Conservation (phyloP, 2,113 vertebrate species). For the Nothobranchius furzeri region DNA sequence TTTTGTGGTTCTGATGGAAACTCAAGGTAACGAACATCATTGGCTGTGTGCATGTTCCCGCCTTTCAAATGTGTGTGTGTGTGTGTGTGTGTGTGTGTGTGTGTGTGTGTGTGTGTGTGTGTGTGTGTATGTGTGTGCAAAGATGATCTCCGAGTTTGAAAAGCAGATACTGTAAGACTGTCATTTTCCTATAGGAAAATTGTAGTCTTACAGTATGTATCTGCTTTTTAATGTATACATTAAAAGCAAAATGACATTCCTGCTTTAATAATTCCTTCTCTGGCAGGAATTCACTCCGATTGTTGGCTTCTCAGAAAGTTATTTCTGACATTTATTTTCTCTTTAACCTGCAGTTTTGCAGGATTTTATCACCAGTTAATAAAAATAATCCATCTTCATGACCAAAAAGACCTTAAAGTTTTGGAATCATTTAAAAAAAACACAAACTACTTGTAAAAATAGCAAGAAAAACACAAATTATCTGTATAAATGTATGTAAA, state of each 20-base stretch:
- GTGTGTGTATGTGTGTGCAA: conserved; percentile 12
- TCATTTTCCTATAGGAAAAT: neutral
- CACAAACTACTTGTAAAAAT: neutral
- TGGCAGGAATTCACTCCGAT: neutral
- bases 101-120: neutral
- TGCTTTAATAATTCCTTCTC: neutral
- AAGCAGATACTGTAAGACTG: neutral
- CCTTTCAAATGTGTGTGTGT: neutral
- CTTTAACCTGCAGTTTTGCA: neutral
- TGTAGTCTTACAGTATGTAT: too few relatives aligned
- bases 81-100: neutral
- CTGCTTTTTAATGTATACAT: too few relatives aligned
- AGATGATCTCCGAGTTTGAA: neutral
- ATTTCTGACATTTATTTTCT: neutral
- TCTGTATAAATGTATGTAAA: neutral
- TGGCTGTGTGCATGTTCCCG: conserved; percentile 2
- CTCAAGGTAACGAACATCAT: conserved; percentile 7
- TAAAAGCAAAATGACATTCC: neutral
- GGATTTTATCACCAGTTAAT: neutral
- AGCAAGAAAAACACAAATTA: neutral
- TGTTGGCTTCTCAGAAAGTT: neutral
- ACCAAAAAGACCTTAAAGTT: neutral
- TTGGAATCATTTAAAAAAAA: neutral
- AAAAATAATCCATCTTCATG: neutral
- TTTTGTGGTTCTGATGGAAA: neutral